These are phyloP conservation scores for Lasius fuliginosus DNA, from an alignment of 2,888 invertebrate species.

Conservation along the genomic window DNA sequence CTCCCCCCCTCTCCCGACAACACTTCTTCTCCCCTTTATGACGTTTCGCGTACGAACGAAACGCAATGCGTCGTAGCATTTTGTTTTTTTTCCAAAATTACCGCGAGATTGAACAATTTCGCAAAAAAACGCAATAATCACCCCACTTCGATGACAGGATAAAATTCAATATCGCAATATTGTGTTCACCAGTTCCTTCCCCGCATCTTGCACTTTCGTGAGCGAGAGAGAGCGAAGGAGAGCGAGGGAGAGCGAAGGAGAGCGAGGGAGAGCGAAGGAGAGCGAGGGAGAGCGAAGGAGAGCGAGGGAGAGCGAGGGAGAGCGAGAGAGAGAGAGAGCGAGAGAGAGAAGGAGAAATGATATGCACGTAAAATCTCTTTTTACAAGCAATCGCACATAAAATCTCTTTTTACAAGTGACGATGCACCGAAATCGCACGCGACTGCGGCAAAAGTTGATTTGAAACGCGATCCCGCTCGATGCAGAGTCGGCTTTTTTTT, in stretches of 20 bases:
- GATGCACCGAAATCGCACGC: slow-evolving; percentile 36
- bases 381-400: background rate
- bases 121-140: background rate
- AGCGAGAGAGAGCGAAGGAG: no score
- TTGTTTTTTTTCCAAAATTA: background rate
- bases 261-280: no score
- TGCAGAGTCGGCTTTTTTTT: slow-evolving; percentile 38
- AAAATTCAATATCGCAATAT: background rate
- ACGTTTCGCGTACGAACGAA: slow-evolving; percentile 36
- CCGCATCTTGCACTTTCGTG: background rate
- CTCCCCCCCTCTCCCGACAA: background rate
- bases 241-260: background rate
- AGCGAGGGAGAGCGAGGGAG: no score
- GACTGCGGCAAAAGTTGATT: background rate
- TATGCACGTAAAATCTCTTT: background rate
- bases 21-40: background rate
- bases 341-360: background rate
- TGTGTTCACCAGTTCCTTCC: background rate
- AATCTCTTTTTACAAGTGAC: background rate
- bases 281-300: no score
- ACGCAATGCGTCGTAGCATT: slow-evolving; percentile 1
- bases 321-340: no score
- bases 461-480: slow-evolving; percentile 64
- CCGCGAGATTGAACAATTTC: background rate
- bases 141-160: background rate